phyloP scores from a whole-genome alignment of 2,113 vertebrate species.

The Rhinolophus ferrumequinum region DNA sequence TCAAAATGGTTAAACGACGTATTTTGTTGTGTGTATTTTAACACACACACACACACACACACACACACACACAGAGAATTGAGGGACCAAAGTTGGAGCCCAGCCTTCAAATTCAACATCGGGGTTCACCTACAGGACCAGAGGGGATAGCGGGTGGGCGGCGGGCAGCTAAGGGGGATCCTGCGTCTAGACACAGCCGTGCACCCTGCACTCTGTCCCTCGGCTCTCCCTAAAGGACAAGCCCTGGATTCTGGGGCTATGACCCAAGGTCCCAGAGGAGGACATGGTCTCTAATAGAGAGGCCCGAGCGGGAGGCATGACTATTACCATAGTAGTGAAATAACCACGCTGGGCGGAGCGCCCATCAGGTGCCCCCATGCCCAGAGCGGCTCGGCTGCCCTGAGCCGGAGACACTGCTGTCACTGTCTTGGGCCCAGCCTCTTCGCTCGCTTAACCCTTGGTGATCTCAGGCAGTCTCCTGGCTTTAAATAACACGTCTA shows the following conservation, averaged over 20 bases:
- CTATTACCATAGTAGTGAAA: no score
- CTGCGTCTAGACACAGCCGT: rapidly evolving
- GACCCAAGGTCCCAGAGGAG: neutral
- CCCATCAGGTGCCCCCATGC: rapidly evolving
- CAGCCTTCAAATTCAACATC: neutral
- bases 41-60: neutral
- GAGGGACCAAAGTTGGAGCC: neutral
- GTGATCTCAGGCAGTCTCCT: neutral
- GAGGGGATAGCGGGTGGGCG: rapidly evolving
- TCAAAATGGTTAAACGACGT: neutral
- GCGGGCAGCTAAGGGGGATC: rapidly evolving
- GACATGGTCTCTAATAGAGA: neutral
- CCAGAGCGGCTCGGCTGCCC: neutral
- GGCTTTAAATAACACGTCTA: neutral
- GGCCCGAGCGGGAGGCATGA: neutral
- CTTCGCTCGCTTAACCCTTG: rapidly evolving
- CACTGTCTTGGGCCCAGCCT: rapidly evolving
- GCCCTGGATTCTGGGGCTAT: neutral
- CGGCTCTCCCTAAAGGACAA: neutral
- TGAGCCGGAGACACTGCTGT: rapidly evolving
- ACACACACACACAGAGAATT: neutral
- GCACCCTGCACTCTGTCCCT: neutral
- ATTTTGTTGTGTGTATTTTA: neutral
- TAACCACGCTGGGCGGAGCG: rapidly evolving
- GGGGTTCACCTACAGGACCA: neutral